Evolutionary conservation across 2,113 vertebrate species (phyloP), one percentile per base, ranked within the genome.

Genomic region (Steatornis caripensis): DNA sequence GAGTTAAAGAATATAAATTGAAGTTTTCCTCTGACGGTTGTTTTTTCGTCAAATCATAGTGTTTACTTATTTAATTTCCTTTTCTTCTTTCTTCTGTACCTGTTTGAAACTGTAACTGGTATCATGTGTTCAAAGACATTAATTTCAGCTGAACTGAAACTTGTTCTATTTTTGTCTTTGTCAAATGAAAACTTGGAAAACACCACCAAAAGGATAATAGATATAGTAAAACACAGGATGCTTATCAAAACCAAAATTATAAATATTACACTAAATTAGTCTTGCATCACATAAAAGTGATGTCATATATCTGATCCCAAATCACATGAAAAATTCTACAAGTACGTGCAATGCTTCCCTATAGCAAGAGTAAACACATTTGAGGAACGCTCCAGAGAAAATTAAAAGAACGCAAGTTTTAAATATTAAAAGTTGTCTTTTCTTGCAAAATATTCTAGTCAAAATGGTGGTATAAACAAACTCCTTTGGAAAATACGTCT

Each of bases 351-450:
- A 30, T 9, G 39, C 24, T 76, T 80, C 18, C 14, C 29, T 34
- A 62, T 3, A 66, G 24, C 34, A 58, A 21, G 12, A 32, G 27
- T 14, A 29, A 64, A 32, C 60, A 79, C 93, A 87, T 95, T 76
- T 57, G 88, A 97, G 93, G 72, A 94, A 91, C 80, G 92, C 94
- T 89, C 65, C 29, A 90, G 86, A 96, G 90, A 97, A 97, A 98
- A 98, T 95, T 95, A 94, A 97, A 97, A 94, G 83, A 97, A 94
- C 71, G 53, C 36, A 89, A 96, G 64, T 86, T 97, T 97, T 97
- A 97, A 97, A 95, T 96, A 97, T 96, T 96, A 92, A 97, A 96
- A 96, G 82, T 79, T 94, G 77, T 86, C 89, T 75, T 95, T 96
- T 94, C 89, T 95, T 76, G 53, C 78, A 96, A 87, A 90, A 93